A percentile compares a stretch with the other conserved stretches of the same genome.
These are phyloP conservation scores for Tenualosa ilisha DNA, from an alignment of 2,797 vertebrate species.

Conservation along the genomic window DNA sequence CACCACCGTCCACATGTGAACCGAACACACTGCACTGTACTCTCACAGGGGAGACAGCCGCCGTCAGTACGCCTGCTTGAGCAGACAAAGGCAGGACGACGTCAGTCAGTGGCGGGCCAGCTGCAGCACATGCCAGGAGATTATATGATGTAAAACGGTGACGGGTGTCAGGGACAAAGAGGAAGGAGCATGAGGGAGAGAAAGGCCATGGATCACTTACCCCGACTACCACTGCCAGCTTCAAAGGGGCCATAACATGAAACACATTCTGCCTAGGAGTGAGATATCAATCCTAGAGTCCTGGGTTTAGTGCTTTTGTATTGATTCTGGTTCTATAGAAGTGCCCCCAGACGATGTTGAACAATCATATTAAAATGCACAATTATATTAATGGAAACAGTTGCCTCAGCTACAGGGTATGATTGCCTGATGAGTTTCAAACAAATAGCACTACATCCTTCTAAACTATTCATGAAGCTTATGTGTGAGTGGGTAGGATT, in stretches of 20 bases:
- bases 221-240: background rate
- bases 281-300: background rate
- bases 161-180: slow-evolving; percentile 35
- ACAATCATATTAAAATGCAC: background rate
- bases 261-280: background rate
- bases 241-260: background rate
- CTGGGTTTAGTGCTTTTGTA: background rate
- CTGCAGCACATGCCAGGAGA: slow-evolving; percentile 54
- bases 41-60: slow-evolving; percentile 41
- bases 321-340: background rate
- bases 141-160: slow-evolving; percentile 43
- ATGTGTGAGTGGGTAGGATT: too few relatives aligned
- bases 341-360: background rate
- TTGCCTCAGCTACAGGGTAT: background rate
- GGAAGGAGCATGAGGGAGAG: background rate
- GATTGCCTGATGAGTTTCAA: background rate
- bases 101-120: slow-evolving; percentile 59
- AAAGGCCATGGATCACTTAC: background rate
- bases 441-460: background rate
- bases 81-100: slow-evolving; percentile 40
- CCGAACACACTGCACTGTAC: slow-evolving; percentile 21
- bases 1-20: background rate
- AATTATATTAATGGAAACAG: background rate
- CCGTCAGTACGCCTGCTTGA: slow-evolving; percentile 32
- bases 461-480: background rate